These are phyloP conservation scores for Oxyura jamaicensis DNA, from an alignment of 2,113 vertebrate genomes.

Conservation along the genomic window DNA sequence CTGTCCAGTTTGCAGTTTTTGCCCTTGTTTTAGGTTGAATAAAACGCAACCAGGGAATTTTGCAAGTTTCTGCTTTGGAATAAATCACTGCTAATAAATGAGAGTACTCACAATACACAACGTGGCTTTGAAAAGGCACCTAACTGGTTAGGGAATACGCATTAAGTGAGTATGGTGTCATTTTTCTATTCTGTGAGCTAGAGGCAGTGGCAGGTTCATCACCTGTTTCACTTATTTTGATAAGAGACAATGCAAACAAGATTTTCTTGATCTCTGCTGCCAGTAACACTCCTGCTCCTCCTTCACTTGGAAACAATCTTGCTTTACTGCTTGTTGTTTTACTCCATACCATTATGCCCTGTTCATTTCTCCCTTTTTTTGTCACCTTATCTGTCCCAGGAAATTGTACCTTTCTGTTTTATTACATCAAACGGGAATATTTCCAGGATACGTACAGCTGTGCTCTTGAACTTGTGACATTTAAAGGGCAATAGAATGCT, in stretches of 20 bases:
- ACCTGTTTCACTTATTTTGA: background rate
- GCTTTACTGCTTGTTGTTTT: background rate
- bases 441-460: conserved; percentile 41
- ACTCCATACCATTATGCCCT: background rate
- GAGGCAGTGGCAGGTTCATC: background rate
- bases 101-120: background rate
- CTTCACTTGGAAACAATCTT: background rate
- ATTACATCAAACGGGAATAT: conserved; percentile 60
- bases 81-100: background rate
- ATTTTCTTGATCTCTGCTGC: background rate
- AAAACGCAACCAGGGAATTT: background rate
- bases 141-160: background rate
- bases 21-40: background rate
- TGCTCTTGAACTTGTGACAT: conserved; percentile 74
- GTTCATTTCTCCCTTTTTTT: background rate
- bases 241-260: background rate
- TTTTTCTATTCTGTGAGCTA: conserved; percentile 8
- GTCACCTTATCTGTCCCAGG: conserved; percentile 36
- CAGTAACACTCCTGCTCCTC: background rate
- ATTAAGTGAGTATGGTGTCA: background rate
- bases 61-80: background rate
- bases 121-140: background rate
- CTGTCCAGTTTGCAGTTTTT: background rate
- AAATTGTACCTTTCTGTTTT: conserved; percentile 57
- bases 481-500: conserved; percentile 74